These are phyloP conservation scores for Haliclona indistincta DNA, from an alignment of 37 sponge, comb jelly and placozoan species.

Conservation along the genomic window DNA sequence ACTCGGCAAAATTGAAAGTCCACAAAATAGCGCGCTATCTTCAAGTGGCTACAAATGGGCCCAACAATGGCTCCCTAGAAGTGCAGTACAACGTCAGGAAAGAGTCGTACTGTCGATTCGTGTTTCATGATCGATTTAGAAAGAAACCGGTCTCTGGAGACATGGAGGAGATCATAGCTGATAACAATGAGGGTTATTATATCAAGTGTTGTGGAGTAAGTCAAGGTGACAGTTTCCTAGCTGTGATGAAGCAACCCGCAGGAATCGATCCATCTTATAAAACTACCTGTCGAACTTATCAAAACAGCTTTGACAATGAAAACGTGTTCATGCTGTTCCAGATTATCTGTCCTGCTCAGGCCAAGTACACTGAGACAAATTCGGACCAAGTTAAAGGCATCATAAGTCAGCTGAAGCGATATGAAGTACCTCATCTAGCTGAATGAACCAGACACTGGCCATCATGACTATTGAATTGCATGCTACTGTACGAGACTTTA, in stretches of 20 bases:
- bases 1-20: no score
- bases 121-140: conserved; percentile 13
- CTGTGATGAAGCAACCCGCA: not conserved
- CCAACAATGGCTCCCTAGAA: conserved; percentile 28
- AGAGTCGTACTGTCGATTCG: not conserved
- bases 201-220: conserved; percentile 57
- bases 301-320: not conserved
- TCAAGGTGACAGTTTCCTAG: conserved; percentile 54
- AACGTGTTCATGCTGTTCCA: conserved; percentile 27
- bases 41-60: conserved; percentile 12
- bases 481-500: no score
- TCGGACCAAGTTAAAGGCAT: no score
- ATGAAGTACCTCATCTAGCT: no score
- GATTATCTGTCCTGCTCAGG: no score
- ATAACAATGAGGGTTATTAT: conserved; percentile 27
- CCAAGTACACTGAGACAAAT: no score
- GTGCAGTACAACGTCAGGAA: not conserved
- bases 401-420: no score
- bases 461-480: no score
- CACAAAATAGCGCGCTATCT: no score
- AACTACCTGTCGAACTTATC: conserved; percentile 25
- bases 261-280: conserved; percentile 10
- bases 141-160: not conserved
- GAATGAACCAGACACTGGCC: no score
- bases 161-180: not conserved